Conservation (phyloP, 2,113 vertebrate genomes). For the Amazona guildingii region DNA sequence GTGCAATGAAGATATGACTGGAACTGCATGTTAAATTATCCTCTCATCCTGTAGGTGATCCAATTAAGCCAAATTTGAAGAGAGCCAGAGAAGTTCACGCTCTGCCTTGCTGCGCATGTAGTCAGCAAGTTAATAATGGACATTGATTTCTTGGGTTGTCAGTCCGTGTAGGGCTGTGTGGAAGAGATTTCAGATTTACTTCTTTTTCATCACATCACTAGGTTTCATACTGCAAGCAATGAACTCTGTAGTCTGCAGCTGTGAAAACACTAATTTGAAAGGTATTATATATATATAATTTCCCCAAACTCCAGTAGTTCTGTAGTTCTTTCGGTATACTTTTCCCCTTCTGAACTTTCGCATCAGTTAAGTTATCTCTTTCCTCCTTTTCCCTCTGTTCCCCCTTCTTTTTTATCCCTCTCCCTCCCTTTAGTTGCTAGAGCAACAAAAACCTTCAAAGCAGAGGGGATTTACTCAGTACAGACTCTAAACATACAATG, state of each 20-base stretch:
- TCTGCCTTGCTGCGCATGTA: conserved; percentile 29
- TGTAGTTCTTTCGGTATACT: background rate
- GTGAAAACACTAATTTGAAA: conserved; percentile 37
- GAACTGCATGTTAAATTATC: conserved; percentile 19
- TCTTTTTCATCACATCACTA: conserved; percentile 20
- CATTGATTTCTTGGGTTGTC: conserved; percentile 41
- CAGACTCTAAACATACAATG: background rate
- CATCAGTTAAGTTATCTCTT: background rate
- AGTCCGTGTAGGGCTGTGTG: background rate
- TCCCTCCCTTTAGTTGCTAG: background rate
- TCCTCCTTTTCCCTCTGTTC: background rate
- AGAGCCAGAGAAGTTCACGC: conserved; percentile 40
- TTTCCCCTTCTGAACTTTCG: background rate
- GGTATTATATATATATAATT: background rate
- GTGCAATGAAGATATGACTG: conserved; percentile 14
- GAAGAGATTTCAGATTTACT: background rate
- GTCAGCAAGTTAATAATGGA: conserved; percentile 44
- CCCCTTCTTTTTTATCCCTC: background rate
- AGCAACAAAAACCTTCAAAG: background rate
- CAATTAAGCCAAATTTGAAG: conserved; percentile 56
- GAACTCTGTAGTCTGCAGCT: conserved; percentile 20
- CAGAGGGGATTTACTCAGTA: background rate
- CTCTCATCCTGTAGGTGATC: conserved; percentile 58
- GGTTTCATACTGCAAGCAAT: conserved; percentile 33
- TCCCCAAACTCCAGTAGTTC: background rate